Conservation (phyloP, 2,113 vertebrate species). For the Alethe castanea region DNA sequence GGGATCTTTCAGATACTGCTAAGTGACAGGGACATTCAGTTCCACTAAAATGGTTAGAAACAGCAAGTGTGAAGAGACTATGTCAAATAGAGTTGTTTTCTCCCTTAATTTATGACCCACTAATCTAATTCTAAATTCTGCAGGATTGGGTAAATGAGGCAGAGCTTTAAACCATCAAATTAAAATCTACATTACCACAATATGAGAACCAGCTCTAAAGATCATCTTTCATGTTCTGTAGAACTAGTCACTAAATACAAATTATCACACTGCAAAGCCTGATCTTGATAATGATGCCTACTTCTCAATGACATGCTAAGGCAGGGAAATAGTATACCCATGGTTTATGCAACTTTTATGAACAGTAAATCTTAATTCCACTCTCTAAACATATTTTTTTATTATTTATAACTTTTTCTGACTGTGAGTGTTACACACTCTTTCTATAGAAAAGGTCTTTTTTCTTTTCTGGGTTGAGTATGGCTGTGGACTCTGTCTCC, state of each 20-base stretch:
- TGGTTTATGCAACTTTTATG: background rate
- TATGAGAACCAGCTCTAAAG: background rate
- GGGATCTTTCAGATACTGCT: background rate
- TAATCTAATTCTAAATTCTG: background rate
- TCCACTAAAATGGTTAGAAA: background rate
- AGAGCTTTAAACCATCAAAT: constrained; percentile 30
- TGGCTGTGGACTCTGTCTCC: background rate
- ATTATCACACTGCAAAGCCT: background rate
- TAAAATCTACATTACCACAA: background rate
- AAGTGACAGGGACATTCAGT: background rate
- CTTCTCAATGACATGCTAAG: background rate
- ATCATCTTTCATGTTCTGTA: constrained; percentile 6
- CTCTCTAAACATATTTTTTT: background rate
- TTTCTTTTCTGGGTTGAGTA: background rate
- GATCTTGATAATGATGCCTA: background rate
- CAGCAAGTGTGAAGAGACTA: background rate
- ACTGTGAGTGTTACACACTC: background rate
- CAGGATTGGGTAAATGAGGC: constrained; percentile 24
- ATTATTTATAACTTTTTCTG: background rate
- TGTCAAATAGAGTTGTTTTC: constrained; percentile 22
- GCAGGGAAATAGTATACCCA: background rate
- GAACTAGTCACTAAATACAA: background rate
- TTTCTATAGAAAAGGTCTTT: background rate
- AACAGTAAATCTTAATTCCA: background rate
- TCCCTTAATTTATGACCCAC: constrained; percentile 2